phyloP scores from a whole-genome alignment of 2,113 vertebrate genomes.

The Microcebus murinus region DNA sequence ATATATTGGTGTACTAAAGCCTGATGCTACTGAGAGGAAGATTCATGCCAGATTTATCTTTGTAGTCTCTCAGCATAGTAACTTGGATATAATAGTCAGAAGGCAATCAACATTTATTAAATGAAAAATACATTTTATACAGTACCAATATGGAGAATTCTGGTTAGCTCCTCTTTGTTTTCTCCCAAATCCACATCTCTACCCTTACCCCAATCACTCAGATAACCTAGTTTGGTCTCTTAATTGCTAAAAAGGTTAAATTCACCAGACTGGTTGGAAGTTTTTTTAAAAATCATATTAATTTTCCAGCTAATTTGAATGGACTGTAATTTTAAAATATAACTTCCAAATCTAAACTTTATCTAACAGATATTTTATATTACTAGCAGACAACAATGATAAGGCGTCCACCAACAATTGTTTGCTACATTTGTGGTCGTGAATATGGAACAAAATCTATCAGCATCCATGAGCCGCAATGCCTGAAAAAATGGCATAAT shows the following conservation, averaged over 20 bases:
- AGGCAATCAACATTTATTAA: constrained; percentile 11
- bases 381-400: constrained; percentile 79
- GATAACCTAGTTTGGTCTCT: neutral
- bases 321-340: constrained; percentile 30
- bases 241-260: neutral
- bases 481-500: constrained; percentile 87
- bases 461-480: constrained; percentile 87
- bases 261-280: neutral
- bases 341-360: constrained; percentile 17
- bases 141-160: neutral
- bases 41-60: neutral
- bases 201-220: neutral
- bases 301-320: neutral
- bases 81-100: neutral
- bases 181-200: neutral
- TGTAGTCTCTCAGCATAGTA: neutral
- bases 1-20: neutral
- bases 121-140: neutral
- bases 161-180: neutral
- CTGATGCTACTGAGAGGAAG: neutral
- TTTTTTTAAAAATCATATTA: neutral
- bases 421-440: constrained; percentile 87
- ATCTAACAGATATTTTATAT: constrained; percentile 60
- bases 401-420: constrained; percentile 81
- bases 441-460: constrained; percentile 88